Percentiles rank a stretch among this genome's conserved stretches.
These are phyloP conservation scores for Phalacrocorax brasilianus DNA, from an alignment of 2,113 vertebrate genomes.

Conservation along the genomic window DNA sequence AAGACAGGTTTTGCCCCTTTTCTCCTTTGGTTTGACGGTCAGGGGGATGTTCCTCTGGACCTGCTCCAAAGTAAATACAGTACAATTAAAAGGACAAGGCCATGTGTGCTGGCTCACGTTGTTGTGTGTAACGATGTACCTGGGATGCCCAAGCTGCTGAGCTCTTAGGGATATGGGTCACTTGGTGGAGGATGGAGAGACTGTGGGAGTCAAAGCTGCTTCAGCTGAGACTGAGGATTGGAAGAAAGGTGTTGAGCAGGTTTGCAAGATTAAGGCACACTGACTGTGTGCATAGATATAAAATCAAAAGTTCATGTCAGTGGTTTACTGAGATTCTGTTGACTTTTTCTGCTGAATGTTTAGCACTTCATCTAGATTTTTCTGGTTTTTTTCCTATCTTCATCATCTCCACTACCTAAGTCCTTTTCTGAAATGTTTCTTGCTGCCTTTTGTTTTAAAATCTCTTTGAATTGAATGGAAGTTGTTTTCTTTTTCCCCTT, in stretches of 20 bases:
- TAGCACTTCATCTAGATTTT: not conserved
- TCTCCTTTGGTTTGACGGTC: not conserved
- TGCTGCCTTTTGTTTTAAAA: not conserved
- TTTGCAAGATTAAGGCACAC: not conserved
- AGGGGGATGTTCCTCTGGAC: not conserved
- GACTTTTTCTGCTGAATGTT: not conserved
- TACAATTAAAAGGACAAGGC: not conserved
- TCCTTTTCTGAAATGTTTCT: not conserved
- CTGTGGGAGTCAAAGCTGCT: not conserved
- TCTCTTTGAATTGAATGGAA: not conserved
- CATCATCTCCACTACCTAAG: not conserved
- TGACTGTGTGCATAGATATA: not conserved
- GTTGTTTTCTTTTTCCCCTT: not conserved
- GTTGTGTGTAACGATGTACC: fast-evolving
- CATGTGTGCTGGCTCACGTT: fast-evolving
- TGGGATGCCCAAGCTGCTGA: not conserved
- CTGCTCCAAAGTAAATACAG: not conserved
- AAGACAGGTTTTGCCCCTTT: not conserved
- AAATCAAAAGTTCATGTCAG: not conserved
- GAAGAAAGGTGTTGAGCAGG: not conserved
- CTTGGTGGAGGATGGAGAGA: not conserved
- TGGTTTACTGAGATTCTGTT: not conserved
- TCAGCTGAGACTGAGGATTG: not conserved
- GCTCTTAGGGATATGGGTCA: not conserved
- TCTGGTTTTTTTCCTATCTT: not conserved